These are phyloP conservation scores for Chaunax sp. DNA, from an alignment of 2,797 vertebrate genomes.

Conservation along the genomic window DNA sequence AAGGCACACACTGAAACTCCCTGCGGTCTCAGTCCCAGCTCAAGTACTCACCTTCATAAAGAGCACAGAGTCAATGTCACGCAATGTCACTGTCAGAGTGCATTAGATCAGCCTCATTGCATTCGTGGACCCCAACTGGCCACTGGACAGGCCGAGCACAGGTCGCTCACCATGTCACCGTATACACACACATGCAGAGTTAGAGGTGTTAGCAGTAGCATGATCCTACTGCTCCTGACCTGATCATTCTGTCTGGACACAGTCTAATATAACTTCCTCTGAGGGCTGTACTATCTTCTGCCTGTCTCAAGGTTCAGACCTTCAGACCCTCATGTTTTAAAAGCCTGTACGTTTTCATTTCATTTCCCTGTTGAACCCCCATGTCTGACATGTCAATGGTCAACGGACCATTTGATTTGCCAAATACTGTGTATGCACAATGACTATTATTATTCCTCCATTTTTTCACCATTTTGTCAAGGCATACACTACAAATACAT, in stretches of 20 bases:
- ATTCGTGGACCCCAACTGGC: slow-evolving; percentile 8
- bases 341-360: neutral
- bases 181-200: neutral
- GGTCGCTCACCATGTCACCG: neutral
- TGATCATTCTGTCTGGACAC: no score
- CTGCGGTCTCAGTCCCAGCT: slow-evolving; percentile 8
- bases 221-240: neutral
- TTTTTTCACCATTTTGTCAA: no score
- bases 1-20: slow-evolving; percentile 14
- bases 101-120: slow-evolving; percentile 36
- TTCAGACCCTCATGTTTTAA: neutral
- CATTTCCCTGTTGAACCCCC: neutral
- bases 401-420: no score
- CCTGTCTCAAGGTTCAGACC: neutral
- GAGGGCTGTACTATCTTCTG: no score
- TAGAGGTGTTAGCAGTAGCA: neutral
- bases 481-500: no score
- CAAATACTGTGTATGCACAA: no score
- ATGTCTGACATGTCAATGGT: no score
- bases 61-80: slow-evolving; percentile 50
- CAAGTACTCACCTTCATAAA: slow-evolving; percentile 52
- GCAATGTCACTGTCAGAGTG: slow-evolving; percentile 49
- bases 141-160: slow-evolving; percentile 3
- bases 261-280: no score
- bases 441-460: no score